Conservation (phyloP, 2,113 vertebrate species). For the Tiliqua scincoides region DNA sequence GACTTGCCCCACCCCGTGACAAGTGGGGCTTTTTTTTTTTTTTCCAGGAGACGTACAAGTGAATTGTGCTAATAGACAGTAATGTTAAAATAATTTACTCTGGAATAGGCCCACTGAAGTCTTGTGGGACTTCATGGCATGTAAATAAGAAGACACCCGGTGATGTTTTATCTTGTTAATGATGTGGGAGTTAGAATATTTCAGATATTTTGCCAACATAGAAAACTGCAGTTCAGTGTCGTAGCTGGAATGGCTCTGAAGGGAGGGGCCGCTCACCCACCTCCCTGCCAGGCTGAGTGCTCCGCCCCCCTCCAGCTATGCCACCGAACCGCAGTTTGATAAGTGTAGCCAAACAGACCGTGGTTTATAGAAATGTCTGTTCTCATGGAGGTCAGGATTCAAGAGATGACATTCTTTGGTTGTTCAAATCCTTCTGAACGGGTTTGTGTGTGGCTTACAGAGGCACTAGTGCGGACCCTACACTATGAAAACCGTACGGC, state of each 20-base stretch:
- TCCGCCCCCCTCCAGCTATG: no score
- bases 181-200: neutral
- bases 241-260: no score
- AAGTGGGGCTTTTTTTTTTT: neutral
- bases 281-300: no score
- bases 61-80: neutral
- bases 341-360: neutral
- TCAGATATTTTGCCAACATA: neutral
- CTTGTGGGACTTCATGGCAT: neutral
- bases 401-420: no score
- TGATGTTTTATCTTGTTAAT: neutral
- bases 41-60: conserved; percentile 1
- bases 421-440: no score
- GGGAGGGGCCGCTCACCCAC: no score
- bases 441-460: no score
- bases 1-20: no score
- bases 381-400: no score
- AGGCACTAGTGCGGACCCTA: no score
- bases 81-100: neutral
- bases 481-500: no score
- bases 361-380: neutral
- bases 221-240: no score
- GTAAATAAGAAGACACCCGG: rapidly evolving
- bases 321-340: neutral
- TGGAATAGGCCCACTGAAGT: neutral